These are phyloP conservation scores for Chymomyza costata DNA, from an alignment of 1,140 invertebrate species.

Conservation along the genomic window DNA sequence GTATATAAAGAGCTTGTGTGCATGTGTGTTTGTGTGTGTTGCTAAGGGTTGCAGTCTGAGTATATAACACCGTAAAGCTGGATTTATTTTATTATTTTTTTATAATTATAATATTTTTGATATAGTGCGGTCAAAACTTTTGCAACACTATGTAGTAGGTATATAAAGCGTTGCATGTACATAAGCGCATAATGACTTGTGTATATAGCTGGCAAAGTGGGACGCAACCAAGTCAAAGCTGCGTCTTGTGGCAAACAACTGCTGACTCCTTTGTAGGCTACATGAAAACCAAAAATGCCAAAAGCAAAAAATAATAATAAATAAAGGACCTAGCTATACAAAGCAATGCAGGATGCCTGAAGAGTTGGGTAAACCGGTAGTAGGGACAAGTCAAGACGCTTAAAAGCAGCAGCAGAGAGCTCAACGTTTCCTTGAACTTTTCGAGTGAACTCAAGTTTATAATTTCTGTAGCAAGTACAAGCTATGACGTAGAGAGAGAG, in stretches of 20 bases:
- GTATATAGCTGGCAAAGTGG: constrained; percentile 46
- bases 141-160: too few species aligned
- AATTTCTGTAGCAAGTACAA: constrained; percentile 68
- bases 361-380: constrained; percentile 50
- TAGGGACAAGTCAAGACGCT: constrained; percentile 5
- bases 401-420: constrained; percentile 3
- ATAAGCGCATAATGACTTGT: too few species aligned
- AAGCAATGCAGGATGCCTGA: constrained; percentile 4
- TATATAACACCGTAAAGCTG: too few species aligned
- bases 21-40: too few species aligned
- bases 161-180: too few species aligned
- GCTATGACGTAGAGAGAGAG: too few species aligned
- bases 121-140: too few species aligned
- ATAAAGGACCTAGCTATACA: constrained; percentile 26
- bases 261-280: constrained; percentile 52
- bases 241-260: constrained; percentile 26
- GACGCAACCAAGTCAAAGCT: constrained; percentile 71
- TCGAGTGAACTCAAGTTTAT: constrained; percentile 73
- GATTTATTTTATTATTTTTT: too few species aligned
- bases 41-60: too few species aligned
- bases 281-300: neutral
- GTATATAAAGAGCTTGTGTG: constrained; percentile 11
- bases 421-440: constrained; percentile 66
- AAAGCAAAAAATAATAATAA: neutral
- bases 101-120: too few species aligned